These are phyloP conservation scores for Myotis brandtii DNA, from an alignment of 2,113 vertebrate species.

Conservation along the genomic window DNA sequence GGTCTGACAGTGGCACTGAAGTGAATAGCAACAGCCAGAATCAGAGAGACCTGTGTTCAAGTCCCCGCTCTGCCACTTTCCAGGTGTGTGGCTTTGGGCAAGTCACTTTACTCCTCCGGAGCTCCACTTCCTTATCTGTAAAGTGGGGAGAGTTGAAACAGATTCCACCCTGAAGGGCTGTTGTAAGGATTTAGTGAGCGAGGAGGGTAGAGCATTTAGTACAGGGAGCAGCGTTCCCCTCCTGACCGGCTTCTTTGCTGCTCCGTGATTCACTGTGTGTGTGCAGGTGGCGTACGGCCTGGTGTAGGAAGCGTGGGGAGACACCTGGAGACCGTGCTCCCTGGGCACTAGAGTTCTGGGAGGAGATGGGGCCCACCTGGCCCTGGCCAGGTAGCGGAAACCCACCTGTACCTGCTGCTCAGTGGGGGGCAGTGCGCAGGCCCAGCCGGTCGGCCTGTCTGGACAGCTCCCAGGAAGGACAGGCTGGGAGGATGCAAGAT, in stretches of 20 bases:
- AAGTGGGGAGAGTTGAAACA: not conserved
- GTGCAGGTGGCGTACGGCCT: not conserved
- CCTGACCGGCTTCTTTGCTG: not conserved
- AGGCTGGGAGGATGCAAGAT: not conserved
- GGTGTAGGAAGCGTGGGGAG: no score
- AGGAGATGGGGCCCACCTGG: not conserved
- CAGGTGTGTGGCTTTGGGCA: not conserved
- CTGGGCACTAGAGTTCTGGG: not conserved
- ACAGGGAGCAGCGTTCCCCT: not conserved
- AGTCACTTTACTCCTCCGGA: no score
- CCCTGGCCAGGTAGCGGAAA: not conserved
- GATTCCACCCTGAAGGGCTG: not conserved
- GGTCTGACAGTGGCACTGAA: not conserved
- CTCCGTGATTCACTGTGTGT: no score
- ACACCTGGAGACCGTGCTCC: rapidly evolving
- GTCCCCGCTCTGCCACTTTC: not conserved
- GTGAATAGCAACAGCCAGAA: not conserved
- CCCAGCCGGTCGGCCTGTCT: not conserved
- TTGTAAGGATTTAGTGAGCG: not conserved
- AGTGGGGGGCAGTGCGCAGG: not conserved
- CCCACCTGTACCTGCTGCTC: not conserved
- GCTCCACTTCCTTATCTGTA: not conserved
- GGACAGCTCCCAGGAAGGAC: not conserved
- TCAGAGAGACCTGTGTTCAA: not conserved
- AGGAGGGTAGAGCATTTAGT: not conserved